Conservation (phyloP, 2,797 vertebrate species). For the Neostethus bicornis region DNA sequence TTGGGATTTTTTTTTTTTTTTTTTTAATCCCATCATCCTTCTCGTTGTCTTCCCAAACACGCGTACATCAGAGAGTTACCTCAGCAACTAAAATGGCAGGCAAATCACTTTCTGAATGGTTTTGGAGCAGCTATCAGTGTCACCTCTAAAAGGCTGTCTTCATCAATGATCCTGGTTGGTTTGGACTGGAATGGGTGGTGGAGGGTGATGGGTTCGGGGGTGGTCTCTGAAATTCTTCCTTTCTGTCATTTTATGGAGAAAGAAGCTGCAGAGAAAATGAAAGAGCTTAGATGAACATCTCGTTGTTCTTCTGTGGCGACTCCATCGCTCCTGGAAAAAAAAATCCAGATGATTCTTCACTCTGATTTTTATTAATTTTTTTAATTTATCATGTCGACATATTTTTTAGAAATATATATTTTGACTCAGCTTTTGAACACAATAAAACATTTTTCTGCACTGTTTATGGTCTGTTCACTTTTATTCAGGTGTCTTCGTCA, state of each 20-base stretch:
- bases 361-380: too few relatives aligned
- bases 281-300: slow-evolving; percentile 39
- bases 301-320: slow-evolving; percentile 62
- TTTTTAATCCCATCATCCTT: slow-evolving; percentile 9
- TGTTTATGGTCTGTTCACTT: too few relatives aligned
- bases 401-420: slow-evolving; percentile 4
- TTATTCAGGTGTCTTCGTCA: too few relatives aligned
- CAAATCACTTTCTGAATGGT: slow-evolving; percentile 76
- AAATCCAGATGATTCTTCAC: too few relatives aligned
- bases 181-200: slow-evolving; percentile 32
- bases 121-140: slow-evolving; percentile 88
- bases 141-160: slow-evolving; percentile 80
- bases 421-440: background rate
- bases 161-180: slow-evolving; percentile 84
- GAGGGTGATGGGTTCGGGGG: background rate
- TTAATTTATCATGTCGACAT: background rate
- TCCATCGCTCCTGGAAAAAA: too few relatives aligned
- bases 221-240: slow-evolving; percentile 26
- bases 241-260: slow-evolving; percentile 63
- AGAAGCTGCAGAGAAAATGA: slow-evolving; percentile 49
- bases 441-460: background rate
- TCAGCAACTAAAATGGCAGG: slow-evolving; percentile 61
- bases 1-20: slow-evolving; percentile 17
- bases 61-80: slow-evolving; percentile 66
- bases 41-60: slow-evolving; percentile 59